These are phyloP conservation scores for Drosophila acutilabella DNA, from an alignment of 2,888 invertebrate genomes.

Conservation along the genomic window DNA sequence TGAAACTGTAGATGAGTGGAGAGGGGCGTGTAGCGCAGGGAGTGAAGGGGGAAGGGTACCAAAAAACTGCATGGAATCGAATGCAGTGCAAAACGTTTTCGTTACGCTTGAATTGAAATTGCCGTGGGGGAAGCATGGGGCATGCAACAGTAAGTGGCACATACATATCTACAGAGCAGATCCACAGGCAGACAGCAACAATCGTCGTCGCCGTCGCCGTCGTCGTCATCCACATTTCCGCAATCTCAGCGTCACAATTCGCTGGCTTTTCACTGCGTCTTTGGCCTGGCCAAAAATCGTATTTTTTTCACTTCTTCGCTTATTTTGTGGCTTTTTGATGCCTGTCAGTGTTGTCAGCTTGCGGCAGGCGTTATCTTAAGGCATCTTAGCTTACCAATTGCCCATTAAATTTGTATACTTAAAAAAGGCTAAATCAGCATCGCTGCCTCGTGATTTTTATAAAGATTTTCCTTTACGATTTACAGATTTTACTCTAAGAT, in stretches of 20 bases:
- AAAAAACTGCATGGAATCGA: slow-evolving; percentile 47
- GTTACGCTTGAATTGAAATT: slow-evolving; percentile 72
- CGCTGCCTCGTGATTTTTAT: slow-evolving; percentile 30
- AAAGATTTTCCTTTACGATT: slow-evolving; percentile 24
- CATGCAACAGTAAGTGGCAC: slow-evolving; percentile 29
- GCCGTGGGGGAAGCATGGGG: slow-evolving; percentile 30
- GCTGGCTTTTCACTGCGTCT: slow-evolving; percentile 64
- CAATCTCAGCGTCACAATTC: slow-evolving; percentile 67
- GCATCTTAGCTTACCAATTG: slow-evolving; percentile 10
- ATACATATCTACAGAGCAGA: slow-evolving; percentile 15
- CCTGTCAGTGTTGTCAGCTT: slow-evolving; percentile 40
- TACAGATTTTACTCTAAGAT: slow-evolving; percentile 24
- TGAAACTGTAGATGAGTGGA: slow-evolving; percentile 3
- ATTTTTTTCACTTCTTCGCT: slow-evolving; percentile 8
- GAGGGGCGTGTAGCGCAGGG: neutral
- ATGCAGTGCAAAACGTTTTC: slow-evolving; percentile 72
- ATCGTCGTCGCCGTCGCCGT: slow-evolving; percentile 24
- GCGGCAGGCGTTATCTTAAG: slow-evolving; percentile 13
- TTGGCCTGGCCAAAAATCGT: slow-evolving; percentile 25
- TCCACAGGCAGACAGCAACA: slow-evolving; percentile 37
- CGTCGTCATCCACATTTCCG: slow-evolving; percentile 41
- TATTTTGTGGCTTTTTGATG: slow-evolving; percentile 33
- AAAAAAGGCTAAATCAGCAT: slow-evolving; percentile 33
- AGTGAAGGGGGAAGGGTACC: neutral
- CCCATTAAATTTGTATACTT: slow-evolving; percentile 16